Percentiles rank a stretch among this genome's conserved stretches.
Evolutionary conservation across 30 jellyfish, hydroid and myxozoan species (phyloP).

Genomic region (Nemopilema nomurai): DNA sequence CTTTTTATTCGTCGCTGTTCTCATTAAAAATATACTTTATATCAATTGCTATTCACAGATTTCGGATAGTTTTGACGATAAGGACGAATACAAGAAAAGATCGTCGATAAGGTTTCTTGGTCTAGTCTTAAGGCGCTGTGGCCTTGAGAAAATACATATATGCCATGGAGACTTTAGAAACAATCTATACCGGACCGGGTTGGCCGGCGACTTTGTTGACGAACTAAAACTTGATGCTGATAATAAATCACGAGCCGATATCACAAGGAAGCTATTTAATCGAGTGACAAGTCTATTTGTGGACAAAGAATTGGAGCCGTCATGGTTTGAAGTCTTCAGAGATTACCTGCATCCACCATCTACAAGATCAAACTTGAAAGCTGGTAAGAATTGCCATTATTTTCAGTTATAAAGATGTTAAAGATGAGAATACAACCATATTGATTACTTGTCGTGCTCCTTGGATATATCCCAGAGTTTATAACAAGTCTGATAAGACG

Average conservation of each 20-base stretch:
- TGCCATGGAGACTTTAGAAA: conserved; percentile 9
- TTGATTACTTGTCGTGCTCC: background rate
- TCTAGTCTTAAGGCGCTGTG: background rate
- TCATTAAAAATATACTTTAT: no score
- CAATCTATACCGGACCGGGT: conserved; percentile 13
- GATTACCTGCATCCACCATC: conserved; percentile 8
- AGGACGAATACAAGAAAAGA: background rate
- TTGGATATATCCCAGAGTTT: background rate
- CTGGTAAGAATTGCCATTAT: conserved; percentile 2
- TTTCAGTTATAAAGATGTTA: no score
- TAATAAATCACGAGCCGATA: background rate
- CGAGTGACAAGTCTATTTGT: conserved; percentile 2
- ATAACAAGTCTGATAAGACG: no score
- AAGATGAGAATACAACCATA: background rate
- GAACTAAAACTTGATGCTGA: conserved; percentile 15
- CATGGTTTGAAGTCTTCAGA: conserved; percentile 30
- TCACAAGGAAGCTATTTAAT: background rate
- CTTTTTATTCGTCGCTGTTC: no score
- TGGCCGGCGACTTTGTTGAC: conserved; percentile 14
- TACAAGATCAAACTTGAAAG: background rate
- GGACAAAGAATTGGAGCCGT: background rate
- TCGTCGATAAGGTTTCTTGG: conserved; percentile 37
- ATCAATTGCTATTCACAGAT: conserved; percentile 8
- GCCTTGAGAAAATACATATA: background rate
- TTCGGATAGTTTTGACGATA: conserved; percentile 11